A percentile compares a stretch with the other conserved stretches of the same genome.
Evolutionary conservation across 2,797 vertebrate genomes (phyloP).

Genomic region (Sebastes taczanowskii): DNA sequence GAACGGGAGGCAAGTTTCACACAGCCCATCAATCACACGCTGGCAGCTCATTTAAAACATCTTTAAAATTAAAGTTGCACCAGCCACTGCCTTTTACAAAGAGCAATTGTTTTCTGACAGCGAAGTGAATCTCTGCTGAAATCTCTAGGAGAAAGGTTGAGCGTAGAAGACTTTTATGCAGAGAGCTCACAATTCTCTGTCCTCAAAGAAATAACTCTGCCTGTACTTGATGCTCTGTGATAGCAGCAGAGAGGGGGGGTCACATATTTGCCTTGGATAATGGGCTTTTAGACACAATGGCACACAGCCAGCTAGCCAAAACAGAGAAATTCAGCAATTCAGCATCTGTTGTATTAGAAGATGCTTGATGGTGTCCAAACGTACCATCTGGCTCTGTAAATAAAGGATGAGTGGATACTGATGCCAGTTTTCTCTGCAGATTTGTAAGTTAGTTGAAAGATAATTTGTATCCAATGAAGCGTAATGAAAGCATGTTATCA

Average conservation of each 20-base stretch:
- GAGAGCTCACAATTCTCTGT: slow-evolving; percentile 55
- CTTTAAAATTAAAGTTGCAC: slow-evolving; percentile 79
- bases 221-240: slow-evolving; percentile 62
- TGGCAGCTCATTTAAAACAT: slow-evolving; percentile 79
- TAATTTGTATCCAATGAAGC: slow-evolving; percentile 32
- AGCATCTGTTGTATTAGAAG: slow-evolving; percentile 70
- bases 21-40: slow-evolving; percentile 71
- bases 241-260: slow-evolving; percentile 51
- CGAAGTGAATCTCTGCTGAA: slow-evolving; percentile 70
- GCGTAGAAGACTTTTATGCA: slow-evolving; percentile 60
- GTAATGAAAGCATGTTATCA: neutral
- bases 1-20: slow-evolving; percentile 56
- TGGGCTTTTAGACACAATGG: slow-evolving; percentile 65
- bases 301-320: slow-evolving; percentile 54
- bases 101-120: slow-evolving; percentile 76
- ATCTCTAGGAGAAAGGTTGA: slow-evolving; percentile 60
- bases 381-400: slow-evolving; percentile 68
- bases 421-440: slow-evolving; percentile 46
- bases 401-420: slow-evolving; percentile 57
- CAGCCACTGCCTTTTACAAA: slow-evolving; percentile 62
- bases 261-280: slow-evolving; percentile 72
- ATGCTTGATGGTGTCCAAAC: slow-evolving; percentile 58
- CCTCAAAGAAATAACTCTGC: slow-evolving; percentile 67
- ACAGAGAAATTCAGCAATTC: slow-evolving; percentile 57
- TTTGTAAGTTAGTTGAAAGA: slow-evolving; percentile 37